phyloP scores from a whole-genome alignment of 1,140 invertebrate genomes.

The Drosophila lini region DNA sequence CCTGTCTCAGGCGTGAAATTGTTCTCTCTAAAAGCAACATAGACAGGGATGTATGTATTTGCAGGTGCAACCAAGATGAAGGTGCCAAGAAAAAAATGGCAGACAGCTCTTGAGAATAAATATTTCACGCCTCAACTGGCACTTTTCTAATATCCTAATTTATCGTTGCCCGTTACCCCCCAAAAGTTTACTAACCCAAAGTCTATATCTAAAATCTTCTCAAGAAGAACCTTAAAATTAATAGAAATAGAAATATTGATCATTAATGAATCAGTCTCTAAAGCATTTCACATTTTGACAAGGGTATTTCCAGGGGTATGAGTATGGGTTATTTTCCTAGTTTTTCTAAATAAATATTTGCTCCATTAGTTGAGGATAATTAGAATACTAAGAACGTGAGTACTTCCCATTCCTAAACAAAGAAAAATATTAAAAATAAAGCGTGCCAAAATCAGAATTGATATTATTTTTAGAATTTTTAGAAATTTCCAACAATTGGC shows the following conservation, averaged over 20 bases:
- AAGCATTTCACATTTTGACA: not conserved
- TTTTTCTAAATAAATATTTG: conserved; percentile 34
- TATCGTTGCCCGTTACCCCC: not conserved
- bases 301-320: conserved; percentile 3
- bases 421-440: conserved; percentile 8
- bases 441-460: conserved; percentile 26
- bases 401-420: not conserved
- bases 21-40: conserved; percentile 8
- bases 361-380: conserved; percentile 58
- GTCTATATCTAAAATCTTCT: not conserved
- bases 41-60: conserved; percentile 1
- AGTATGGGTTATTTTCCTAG: not conserved
- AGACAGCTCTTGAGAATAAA: conserved; percentile 17
- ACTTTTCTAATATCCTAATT: conserved; percentile 22
- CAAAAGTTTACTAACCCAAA: not conserved
- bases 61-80: conserved; percentile 33
- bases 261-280: not conserved
- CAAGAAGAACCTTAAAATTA: not conserved
- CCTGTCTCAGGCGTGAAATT: conserved; percentile 42
- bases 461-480: conserved; percentile 24
- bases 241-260: not conserved
- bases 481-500: conserved; percentile 31
- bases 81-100: conserved; percentile 29
- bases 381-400: conserved; percentile 8
- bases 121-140: conserved; percentile 25